Percentiles rank a stretch among this genome's conserved stretches.
Evolutionary conservation across 2,797 vertebrate genomes (phyloP).

Genomic region (Channallabes apus): DNA sequence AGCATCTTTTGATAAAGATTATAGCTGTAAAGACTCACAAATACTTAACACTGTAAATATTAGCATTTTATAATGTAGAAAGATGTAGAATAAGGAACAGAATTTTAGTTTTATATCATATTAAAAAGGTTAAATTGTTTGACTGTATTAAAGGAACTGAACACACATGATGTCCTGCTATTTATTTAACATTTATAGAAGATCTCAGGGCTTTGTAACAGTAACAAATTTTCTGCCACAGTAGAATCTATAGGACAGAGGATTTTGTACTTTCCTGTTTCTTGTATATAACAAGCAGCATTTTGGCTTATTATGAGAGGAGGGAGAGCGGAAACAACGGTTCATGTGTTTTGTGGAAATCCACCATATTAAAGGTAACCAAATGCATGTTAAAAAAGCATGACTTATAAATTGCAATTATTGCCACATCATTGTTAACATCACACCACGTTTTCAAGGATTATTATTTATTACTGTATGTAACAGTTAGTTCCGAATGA

Average conservation of each 20-base stretch:
- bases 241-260: background rate
- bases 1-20: background rate
- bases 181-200: background rate
- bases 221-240: background rate
- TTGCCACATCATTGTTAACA: background rate
- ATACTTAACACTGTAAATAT: background rate
- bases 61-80: background rate
- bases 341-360: background rate
- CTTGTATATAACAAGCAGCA: background rate
- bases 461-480: background rate
- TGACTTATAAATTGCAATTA: background rate
- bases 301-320: background rate
- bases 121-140: background rate
- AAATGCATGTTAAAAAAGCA: background rate
- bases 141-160: background rate
- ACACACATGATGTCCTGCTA: background rate
- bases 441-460: background rate
- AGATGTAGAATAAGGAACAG: background rate
- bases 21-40: background rate
- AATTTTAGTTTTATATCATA: background rate
- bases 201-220: background rate
- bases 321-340: background rate
- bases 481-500: too few relatives aligned
- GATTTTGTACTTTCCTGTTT: background rate
- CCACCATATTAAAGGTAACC: background rate